These are phyloP conservation scores for Oconnorella tubifera DNA, from an alignment of 2,888 invertebrate species.

Conservation along the genomic window DNA sequence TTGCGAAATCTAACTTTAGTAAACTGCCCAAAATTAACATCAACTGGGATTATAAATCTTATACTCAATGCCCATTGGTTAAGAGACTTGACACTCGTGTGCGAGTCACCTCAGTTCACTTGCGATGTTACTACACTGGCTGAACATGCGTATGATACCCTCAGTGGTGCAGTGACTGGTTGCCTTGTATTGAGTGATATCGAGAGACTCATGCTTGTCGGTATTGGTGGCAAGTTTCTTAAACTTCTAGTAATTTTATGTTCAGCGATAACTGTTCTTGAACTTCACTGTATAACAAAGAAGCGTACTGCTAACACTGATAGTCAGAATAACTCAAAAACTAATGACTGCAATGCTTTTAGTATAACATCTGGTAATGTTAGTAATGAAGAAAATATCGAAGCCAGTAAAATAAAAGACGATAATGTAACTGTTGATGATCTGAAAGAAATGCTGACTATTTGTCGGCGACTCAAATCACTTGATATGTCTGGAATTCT, in stretches of 20 bases:
- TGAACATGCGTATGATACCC: conserved; percentile 21
- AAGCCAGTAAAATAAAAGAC: too few species aligned
- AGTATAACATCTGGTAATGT: too few species aligned
- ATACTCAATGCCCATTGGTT: conserved; percentile 14
- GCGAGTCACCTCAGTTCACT: too few species aligned
- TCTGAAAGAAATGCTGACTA: conserved; percentile 17
- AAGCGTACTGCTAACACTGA: too few species aligned
- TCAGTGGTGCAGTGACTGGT: conserved; percentile 12
- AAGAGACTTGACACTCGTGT: conserved; percentile 11
- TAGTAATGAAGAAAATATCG: too few species aligned
- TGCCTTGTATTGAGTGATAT: conserved; percentile 24
- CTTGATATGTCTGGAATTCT: conserved; percentile 15
- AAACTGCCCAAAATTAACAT: conserved; percentile 17
- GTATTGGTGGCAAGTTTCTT: conserved; percentile 29
- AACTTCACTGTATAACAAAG: conserved; percentile 19
- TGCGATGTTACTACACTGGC: conserved; percentile 23
- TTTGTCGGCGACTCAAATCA: conserved; percentile 16
- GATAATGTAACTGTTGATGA: conserved; percentile 11
- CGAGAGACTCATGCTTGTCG: conserved; percentile 21
- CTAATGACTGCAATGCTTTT: too few species aligned
- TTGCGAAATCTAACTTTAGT: conserved; percentile 25
- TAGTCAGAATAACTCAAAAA: too few species aligned
- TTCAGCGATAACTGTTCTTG: conserved; percentile 23
- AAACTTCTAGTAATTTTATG: conserved; percentile 31
- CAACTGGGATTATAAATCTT: conserved; percentile 16